A percentile compares a stretch with the other conserved stretches of the same genome.
These are phyloP conservation scores for Artibeus jamaicensis DNA, from an alignment of 2,797 vertebrate species.

Conservation along the genomic window DNA sequence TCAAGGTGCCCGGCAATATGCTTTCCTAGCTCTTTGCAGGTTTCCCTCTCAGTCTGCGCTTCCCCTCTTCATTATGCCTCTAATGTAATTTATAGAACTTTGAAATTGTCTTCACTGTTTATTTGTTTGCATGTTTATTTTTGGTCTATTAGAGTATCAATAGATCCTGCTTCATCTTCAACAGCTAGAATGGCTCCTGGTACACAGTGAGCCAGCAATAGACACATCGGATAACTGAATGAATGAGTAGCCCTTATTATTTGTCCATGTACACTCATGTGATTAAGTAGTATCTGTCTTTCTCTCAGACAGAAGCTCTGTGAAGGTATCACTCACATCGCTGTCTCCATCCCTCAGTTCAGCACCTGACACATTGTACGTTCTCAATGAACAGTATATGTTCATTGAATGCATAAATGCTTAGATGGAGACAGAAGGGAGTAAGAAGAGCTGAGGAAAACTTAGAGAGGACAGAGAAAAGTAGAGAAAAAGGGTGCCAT, in stretches of 20 bases:
- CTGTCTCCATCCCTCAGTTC: neutral
- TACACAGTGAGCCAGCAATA: neutral
- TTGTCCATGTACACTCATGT: neutral
- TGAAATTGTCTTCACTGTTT: neutral
- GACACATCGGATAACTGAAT: neutral
- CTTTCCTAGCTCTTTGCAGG: neutral
- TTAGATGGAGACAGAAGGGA: neutral
- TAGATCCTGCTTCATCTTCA: neutral
- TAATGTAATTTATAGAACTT: neutral
- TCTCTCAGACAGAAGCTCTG: neutral
- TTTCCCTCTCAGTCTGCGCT: neutral
- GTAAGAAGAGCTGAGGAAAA: neutral
- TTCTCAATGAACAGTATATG: neutral
- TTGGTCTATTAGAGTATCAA: neutral
- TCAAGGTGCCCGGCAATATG: neutral
- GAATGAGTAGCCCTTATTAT: neutral
- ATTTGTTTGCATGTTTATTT: conserved; percentile 16
- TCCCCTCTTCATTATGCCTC: neutral
- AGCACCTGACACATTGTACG: neutral
- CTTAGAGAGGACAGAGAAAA: neutral
- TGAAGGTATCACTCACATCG: neutral
- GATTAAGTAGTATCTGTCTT: neutral
- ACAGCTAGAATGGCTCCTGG: neutral
- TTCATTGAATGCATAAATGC: neutral
- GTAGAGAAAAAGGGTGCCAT: neutral